Percentiles rank a stretch among this genome's conserved stretches.
These are phyloP conservation scores for Menidia beryllina DNA, from an alignment of 2,113 vertebrate species.

Conservation along the genomic window DNA sequence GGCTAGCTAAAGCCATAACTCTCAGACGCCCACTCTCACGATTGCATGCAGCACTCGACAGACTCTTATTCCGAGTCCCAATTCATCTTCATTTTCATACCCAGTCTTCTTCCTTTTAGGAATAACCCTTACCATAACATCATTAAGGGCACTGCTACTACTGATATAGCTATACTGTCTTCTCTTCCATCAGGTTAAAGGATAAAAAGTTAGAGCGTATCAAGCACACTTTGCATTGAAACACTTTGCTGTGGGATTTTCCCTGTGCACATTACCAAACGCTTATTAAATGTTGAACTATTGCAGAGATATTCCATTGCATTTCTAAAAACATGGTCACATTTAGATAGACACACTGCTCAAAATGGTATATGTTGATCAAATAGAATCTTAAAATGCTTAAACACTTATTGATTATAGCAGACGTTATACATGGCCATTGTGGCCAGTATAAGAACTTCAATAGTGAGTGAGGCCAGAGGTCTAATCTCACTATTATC, in stretches of 20 bases:
- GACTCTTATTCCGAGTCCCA: slow-evolving; percentile 57
- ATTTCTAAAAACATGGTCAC: background rate
- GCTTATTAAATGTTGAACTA: too few species aligned
- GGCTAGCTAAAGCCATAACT: slow-evolving; percentile 78
- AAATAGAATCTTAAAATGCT: slow-evolving; percentile 12
- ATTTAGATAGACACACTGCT: background rate
- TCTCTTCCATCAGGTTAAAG: background rate
- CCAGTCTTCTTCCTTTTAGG: slow-evolving; percentile 31
- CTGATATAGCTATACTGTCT: background rate
- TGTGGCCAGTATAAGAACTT: slow-evolving; percentile 55
- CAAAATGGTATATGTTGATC: slow-evolving; percentile 8
- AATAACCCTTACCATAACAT: slow-evolving; percentile 13
- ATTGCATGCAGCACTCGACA: slow-evolving; percentile 66
- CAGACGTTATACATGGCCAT: slow-evolving; percentile 35
- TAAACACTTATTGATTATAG: slow-evolving; percentile 35
- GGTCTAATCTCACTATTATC: slow-evolving; percentile 64
- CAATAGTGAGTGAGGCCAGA: slow-evolving; percentile 64
- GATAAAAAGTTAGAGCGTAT: background rate
- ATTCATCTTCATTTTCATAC: slow-evolving; percentile 36
- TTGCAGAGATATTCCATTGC: too few species aligned
- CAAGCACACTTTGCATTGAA: background rate
- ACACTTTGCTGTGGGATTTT: background rate
- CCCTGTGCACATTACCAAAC: background rate
- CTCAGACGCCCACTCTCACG: slow-evolving; percentile 61
- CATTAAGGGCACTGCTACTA: slow-evolving; percentile 3